phyloP scores from a whole-genome alignment of 2,797 vertebrate species.

The Simalia tracyae region DNA sequence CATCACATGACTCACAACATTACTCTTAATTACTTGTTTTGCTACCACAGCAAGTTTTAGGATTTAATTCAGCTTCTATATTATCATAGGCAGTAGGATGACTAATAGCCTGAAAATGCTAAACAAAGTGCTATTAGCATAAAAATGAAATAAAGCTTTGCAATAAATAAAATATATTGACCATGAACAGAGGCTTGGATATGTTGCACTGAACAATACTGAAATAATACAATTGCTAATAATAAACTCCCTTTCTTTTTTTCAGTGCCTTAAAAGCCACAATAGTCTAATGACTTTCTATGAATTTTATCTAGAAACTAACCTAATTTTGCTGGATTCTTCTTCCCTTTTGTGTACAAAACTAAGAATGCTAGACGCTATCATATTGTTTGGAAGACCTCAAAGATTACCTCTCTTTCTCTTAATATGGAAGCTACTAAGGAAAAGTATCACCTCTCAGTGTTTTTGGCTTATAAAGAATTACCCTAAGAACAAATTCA shows the following conservation, averaged over 20 bases:
- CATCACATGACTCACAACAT: neutral
- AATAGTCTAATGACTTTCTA: neutral
- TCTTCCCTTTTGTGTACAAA: neutral
- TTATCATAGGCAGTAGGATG: neutral
- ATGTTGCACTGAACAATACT: neutral
- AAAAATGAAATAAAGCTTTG: neutral
- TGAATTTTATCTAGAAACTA: neutral
- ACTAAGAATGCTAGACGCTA: neutral
- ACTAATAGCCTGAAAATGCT: neutral
- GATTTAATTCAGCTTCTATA: neutral
- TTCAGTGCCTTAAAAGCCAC: neutral
- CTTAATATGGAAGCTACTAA: neutral
- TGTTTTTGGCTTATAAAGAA: neutral
- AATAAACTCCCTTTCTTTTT: neutral
- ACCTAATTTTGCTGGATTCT: neutral
- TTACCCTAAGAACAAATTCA: neutral
- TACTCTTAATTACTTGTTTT: neutral
- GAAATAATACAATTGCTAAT: neutral
- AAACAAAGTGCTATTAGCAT: neutral
- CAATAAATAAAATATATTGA: neutral
- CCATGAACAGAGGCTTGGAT: constrained; percentile 2
- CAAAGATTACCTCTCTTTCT: neutral
- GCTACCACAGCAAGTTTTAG: neutral
- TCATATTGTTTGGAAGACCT: neutral
- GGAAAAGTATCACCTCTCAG: neutral